phyloP scores from a whole-genome alignment of 2,888 invertebrate genomes.

The Aelia acuminata region DNA sequence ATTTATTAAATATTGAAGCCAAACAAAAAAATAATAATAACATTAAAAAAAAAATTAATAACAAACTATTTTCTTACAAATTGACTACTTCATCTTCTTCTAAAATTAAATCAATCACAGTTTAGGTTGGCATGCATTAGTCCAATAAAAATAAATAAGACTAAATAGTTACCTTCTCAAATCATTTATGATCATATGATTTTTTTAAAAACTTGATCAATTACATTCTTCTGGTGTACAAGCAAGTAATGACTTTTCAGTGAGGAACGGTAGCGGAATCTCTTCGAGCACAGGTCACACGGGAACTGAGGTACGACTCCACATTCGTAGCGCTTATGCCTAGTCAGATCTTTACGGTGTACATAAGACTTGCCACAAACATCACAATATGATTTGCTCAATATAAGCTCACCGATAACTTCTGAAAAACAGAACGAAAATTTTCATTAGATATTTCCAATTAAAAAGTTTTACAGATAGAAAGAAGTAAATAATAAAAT shows the following conservation, averaged over 20 bases:
- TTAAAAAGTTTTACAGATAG: neutral
- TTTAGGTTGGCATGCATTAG: constrained; percentile 44
- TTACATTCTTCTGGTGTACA: constrained; percentile 61
- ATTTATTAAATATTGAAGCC: neutral
- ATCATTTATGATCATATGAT: constrained; percentile 56
- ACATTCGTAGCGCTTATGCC: constrained; percentile 64
- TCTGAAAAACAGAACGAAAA: constrained; percentile 17
- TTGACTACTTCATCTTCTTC: constrained; percentile 10
- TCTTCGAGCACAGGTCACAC: constrained; percentile 62
- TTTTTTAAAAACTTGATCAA: constrained; percentile 57
- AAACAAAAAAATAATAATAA: neutral
- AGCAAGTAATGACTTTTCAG: constrained; percentile 63
- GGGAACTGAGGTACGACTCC: constrained; percentile 63
- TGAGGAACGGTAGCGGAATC: constrained; percentile 63
- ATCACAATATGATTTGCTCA: constrained; percentile 51
- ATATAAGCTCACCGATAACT: constrained; percentile 26
- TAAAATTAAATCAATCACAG: neutral
- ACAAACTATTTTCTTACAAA: neutral
- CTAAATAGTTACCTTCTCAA: constrained; percentile 46
- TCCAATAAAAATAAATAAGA: constrained; percentile 42
- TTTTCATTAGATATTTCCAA: neutral
- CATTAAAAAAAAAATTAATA: neutral
- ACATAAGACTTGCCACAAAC: constrained; percentile 62
- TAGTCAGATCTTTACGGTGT: constrained; percentile 62
- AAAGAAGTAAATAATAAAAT: neutral